Base-by-base conservation (phyloP, 2,113 vertebrate genomes). In the Anarrhichthys ocellatus region DNA sequence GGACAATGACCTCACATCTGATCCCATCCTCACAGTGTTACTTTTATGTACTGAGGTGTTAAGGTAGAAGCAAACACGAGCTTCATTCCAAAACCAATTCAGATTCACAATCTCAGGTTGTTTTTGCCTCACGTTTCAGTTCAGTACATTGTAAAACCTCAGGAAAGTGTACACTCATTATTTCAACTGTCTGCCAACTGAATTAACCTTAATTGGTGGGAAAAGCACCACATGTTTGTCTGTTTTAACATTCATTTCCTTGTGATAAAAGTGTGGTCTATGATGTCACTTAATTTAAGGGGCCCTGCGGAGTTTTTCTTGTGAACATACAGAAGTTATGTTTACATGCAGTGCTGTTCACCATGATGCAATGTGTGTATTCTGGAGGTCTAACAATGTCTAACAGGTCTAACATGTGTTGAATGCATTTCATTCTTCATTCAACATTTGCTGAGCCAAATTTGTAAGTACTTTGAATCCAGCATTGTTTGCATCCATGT, bases 241-340 rank as follows among this genome's bases (percentile, higher is more conserved):
- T 58, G 54, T 46, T 48, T 46, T 5, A 36, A 18, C 9, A 17
- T 78, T 11, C 0, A 22, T 44, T 46, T 66, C 0, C 5, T 80
- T 9, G 0, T 56, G 3, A 11, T 54, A 17, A 52, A 64, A n/a
- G n/a, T 40, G 14, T n/a, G 36, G 34, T 44, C 24, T 13, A 27
- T 65, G 48, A 44, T 62, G 46, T 63, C 1, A 10, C 50, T 69
- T 62, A n/a, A 69, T 54, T 62, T 56, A 73, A 48, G 63, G 27
- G 22, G 29, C 4, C 13, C 17, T n/a, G n/a, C 5, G 0, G 9
- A 32, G 9, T 22, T 70, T 46, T 36, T 38, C 40, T 48, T 69
- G 27, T 34, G 11, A 42, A 56, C 34, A 76, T 13, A 34, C 2
- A 24, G 29, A 59, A 58, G 38, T 42, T 14, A 3, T 3, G 24